These are phyloP conservation scores for Sapajus apella DNA, from an alignment of 2,113 vertebrate species.

Conservation along the genomic window DNA sequence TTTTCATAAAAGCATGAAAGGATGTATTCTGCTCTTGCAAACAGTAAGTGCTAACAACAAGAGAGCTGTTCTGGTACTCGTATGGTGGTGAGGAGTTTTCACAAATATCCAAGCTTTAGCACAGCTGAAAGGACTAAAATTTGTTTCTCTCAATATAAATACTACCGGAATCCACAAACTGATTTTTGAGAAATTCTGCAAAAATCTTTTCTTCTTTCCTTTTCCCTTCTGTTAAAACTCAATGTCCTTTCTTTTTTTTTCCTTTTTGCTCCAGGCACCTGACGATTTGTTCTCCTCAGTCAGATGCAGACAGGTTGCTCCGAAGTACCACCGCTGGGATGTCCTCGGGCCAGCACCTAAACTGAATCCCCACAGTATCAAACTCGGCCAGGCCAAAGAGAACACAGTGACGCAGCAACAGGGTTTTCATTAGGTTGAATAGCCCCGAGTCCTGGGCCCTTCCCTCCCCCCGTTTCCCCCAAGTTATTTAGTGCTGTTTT, in stretches of 20 bases:
- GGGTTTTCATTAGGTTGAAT: slow-evolving; percentile 82
- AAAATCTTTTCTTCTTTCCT: slow-evolving; percentile 66
- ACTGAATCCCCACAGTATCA: slow-evolving; percentile 69
- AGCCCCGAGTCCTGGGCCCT: slow-evolving; percentile 82
- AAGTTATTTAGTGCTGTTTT: slow-evolving; percentile 85
- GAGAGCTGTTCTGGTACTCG: slow-evolving; percentile 77
- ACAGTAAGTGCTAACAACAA: slow-evolving; percentile 84
- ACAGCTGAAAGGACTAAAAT: slow-evolving; percentile 78
- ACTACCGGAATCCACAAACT: slow-evolving; percentile 76
- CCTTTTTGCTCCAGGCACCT: slow-evolving; percentile 81
- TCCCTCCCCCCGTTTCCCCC: slow-evolving; percentile 79
- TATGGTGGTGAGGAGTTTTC: slow-evolving; percentile 70
- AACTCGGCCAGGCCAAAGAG: slow-evolving; percentile 81
- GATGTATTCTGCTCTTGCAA: slow-evolving; percentile 73
- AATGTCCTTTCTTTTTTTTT: slow-evolving; percentile 59
- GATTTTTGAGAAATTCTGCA: slow-evolving; percentile 73
- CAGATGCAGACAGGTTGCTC: slow-evolving; percentile 81
- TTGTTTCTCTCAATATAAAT: slow-evolving; percentile 79
- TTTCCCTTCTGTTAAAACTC: slow-evolving; percentile 69
- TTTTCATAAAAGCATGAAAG: slow-evolving; percentile 60
- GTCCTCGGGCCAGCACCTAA: slow-evolving; percentile 64
- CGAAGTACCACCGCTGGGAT: slow-evolving; percentile 70
- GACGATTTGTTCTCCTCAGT: slow-evolving; percentile 78
- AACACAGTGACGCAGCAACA: slow-evolving; percentile 85
- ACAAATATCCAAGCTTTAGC: slow-evolving; percentile 77